These are phyloP conservation scores for Eonycteris spelaea DNA, from an alignment of 2,113 vertebrate genomes.

Conservation along the genomic window DNA sequence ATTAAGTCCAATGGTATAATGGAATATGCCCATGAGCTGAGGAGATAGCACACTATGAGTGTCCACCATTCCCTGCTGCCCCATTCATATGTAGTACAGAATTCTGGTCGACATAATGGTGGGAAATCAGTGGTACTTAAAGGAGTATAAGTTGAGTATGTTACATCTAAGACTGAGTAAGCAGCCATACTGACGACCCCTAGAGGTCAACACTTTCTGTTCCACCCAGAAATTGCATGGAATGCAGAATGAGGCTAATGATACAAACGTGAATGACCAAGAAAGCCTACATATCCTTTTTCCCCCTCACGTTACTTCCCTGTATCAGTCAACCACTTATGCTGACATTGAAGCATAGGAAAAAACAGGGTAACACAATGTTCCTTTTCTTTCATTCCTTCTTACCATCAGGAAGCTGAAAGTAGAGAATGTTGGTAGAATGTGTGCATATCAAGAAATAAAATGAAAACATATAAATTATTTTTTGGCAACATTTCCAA, in stretches of 20 bases:
- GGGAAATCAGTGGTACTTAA: neutral
- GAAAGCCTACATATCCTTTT: neutral
- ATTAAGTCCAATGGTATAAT: neutral
- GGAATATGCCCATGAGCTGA: neutral
- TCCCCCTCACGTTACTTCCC: neutral
- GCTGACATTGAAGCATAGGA: neutral
- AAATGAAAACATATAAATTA: neutral
- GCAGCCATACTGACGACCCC: neutral
- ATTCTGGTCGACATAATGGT: neutral
- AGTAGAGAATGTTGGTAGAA: neutral
- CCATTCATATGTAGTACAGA: neutral
- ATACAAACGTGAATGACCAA: neutral
- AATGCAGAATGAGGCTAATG: neutral
- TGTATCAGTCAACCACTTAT: neutral
- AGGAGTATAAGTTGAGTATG: neutral
- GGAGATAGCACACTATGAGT: accelerated
- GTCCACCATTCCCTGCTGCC: neutral
- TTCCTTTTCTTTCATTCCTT: neutral
- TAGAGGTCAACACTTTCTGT: neutral
- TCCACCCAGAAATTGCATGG: neutral
- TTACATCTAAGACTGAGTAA: neutral
- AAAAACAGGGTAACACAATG: neutral
- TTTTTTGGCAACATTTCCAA: neutral
- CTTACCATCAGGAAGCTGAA: neutral
- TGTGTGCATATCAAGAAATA: neutral